These are phyloP conservation scores for Syndactyla subalaris DNA, from an alignment of 2,797 vertebrate species.

Conservation along the genomic window DNA sequence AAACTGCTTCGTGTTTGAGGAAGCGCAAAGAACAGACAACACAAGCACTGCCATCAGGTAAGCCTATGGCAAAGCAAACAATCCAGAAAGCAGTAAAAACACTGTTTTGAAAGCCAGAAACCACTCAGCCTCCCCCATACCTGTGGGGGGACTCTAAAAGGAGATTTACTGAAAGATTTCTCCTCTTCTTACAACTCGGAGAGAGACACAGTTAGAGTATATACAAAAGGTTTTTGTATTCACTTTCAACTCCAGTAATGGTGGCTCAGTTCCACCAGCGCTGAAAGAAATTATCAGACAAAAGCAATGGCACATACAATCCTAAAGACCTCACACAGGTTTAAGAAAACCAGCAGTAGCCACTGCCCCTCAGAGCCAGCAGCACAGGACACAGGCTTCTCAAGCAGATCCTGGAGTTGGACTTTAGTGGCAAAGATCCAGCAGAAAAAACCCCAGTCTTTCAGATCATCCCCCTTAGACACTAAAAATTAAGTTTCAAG, in stretches of 20 bases:
- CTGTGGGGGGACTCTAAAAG: neutral
- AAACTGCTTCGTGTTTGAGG: neutral
- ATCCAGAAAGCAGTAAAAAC: neutral
- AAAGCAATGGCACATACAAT: neutral
- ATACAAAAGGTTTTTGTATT: conserved; percentile 46
- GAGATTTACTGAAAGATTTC: neutral
- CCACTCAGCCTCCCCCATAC: neutral
- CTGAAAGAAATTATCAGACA: conserved; percentile 10
- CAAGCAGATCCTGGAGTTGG: neutral
- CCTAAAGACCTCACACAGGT: neutral
- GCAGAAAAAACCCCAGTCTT: neutral
- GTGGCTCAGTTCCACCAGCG: neutral
- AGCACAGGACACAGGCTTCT: neutral
- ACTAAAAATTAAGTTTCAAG: neutral
- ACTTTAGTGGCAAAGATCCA: neutral
- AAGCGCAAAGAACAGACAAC: neutral
- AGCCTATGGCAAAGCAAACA: neutral
- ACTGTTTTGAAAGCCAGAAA: neutral
- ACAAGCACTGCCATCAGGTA: neutral
- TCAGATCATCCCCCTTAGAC: neutral
- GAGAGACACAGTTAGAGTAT: neutral
- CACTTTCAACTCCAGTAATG: neutral
- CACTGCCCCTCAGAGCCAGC: neutral
- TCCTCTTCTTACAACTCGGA: neutral
- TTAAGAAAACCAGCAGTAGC: neutral